A percentile compares a stretch with the other conserved stretches of the same genome.
phyloP scores from a whole-genome alignment of 2,797 vertebrate genomes.

The Anguilla pacifica region DNA sequence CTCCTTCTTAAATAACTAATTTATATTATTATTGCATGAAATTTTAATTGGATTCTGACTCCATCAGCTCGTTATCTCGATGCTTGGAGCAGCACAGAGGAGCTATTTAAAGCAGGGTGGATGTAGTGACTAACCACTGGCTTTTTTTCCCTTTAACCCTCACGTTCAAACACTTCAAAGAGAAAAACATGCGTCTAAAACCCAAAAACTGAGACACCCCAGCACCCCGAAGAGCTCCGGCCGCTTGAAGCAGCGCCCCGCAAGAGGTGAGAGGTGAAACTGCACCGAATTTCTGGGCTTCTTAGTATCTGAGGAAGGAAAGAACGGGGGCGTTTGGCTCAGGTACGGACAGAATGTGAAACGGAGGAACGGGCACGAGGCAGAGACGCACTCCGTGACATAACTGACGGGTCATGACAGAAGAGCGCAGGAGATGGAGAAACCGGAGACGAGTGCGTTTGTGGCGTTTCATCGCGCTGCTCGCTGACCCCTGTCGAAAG shows the following conservation, averaged over 20 bases:
- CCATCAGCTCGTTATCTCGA: neutral
- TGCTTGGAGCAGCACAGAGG: neutral
- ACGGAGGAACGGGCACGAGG: neutral
- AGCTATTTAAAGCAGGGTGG: neutral
- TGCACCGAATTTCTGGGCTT: neutral
- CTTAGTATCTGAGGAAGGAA: neutral
- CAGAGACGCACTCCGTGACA: neutral
- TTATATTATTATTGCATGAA: constrained; percentile 13
- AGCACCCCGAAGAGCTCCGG: neutral
- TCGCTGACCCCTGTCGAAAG: neutral
- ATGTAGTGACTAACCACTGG: neutral
- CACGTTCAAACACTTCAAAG: neutral
- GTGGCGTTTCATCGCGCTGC: neutral
- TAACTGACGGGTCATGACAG: neutral
- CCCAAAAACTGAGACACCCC: neutral
- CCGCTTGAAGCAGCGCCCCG: neutral
- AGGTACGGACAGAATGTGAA: neutral
- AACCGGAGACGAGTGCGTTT: neutral
- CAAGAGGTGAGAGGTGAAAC: neutral
- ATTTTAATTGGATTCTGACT: constrained; percentile 3
- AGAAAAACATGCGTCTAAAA: neutral
- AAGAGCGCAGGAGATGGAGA: neutral
- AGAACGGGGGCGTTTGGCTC: neutral
- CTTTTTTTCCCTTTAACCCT: neutral
- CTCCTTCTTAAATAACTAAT: neutral